Base-by-base conservation (phyloP, 2,113 vertebrate species). In the Forbesichthys papilliferus region DNA sequence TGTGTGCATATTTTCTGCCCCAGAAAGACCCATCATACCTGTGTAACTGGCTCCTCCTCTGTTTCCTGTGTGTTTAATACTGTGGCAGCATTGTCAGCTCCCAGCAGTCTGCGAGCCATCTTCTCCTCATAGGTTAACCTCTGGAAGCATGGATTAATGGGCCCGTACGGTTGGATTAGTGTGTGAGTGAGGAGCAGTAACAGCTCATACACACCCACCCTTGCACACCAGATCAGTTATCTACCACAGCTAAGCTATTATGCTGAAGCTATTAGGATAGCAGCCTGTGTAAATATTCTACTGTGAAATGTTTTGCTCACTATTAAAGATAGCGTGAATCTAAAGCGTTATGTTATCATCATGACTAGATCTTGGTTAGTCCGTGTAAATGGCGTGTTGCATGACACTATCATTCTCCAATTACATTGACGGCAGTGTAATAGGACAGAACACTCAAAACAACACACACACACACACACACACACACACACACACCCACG, bases 41-140 rank as follows among this genome's bases (percentile, higher is more conserved):
- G 97, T 68, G 91, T 73, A 58, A 87, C 51, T 0, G 88, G 78
- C 70, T 98, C 96, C 82, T 98, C 97, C 79, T 97, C 96, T 46
- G 93, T 89, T 55, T 98, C 96, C 87, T 96, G 96, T 33, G 95
- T 84, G 54, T 90, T 96, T 84, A 99, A 94, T 72, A 99, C 96
- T 14, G 95, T 98, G 79, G 95, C 95, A 18, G 95, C 97, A 3
- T 92, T 99, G 91, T 98, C 96, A 4, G 96, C 96, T 61, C 98
- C 98, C 77, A 99, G 93, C 64, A 99, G 88, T 20, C 98, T 93
- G 62, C 98, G 96, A 69, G 98, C 97, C 96, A 99, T 99, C 91
- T 98, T 98, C 88, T 99, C 98, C 73, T 99, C 98, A 16, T 99
- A 99, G 0, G 97, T 99, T 91, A 99, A 85, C 86, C 89, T 97